Evolutionary conservation across 2,888 invertebrate species (phyloP).

Genomic region (Apamea anceps): DNA sequence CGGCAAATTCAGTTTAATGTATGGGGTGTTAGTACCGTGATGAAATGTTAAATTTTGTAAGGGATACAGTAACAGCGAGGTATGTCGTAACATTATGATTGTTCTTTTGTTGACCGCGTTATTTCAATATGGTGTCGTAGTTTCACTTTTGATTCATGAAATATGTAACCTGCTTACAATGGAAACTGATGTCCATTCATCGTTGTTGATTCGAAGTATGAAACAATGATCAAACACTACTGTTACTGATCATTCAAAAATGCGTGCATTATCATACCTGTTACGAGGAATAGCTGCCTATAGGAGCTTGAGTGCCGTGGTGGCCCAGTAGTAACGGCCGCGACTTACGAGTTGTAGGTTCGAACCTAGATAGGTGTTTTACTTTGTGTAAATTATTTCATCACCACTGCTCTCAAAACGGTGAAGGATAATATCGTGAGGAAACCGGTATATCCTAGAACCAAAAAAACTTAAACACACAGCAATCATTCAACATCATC

Average conservation of each 20-base stretch:
- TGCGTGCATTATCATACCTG: background rate
- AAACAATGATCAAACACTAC: conserved; percentile 40
- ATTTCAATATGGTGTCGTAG: conserved; percentile 47
- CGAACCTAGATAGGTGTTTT: no score
- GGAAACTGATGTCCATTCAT: conserved; percentile 54
- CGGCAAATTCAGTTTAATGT: conserved; percentile 30
- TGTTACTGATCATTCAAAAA: conserved; percentile 20
- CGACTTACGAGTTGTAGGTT: no score
- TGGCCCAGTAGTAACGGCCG: no score
- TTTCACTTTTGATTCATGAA: conserved; percentile 64
- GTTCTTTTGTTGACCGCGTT: conserved; percentile 65
- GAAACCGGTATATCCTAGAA: no score
- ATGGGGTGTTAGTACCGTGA: conserved; percentile 49
- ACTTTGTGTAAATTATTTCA: no score
- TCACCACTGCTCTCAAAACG: no score
- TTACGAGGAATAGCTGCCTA: background rate
- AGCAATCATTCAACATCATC: no score
- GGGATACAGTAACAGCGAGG: conserved; percentile 48
- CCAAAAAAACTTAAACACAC: no score
- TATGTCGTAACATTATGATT: conserved; percentile 66
- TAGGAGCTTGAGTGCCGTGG: background rate
- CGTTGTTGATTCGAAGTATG: conserved; percentile 23
- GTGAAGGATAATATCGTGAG: no score
- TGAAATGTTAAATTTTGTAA: conserved; percentile 68
- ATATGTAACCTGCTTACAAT: conserved; percentile 49